Evolutionary conservation across 2,113 vertebrate species (phyloP), one percentile per base, ranked within the genome.

Genomic region (Ranitomeya imitator): DNA sequence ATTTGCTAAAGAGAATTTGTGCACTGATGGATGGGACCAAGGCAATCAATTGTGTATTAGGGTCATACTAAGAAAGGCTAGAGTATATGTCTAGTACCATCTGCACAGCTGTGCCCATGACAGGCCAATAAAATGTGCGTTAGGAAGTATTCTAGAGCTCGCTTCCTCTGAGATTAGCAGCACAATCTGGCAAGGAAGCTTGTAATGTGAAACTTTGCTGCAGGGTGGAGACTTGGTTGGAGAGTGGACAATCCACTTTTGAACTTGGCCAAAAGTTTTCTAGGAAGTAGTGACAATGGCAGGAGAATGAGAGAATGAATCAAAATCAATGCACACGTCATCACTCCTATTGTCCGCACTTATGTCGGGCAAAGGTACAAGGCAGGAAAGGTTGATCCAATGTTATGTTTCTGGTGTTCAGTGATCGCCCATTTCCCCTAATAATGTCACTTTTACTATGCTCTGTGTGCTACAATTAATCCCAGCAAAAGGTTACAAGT

Each of bases 141-240:
- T 8, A 63, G 76, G 85, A 86, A 86, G 65, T 51, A 13, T 86
- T 4, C n/a, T 79, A 8, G 4, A 54, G 45, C 37, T 2, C 26
- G 59, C 60, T 86, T 63, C 85, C 85, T 86, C 73, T 31, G 45
- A 51, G 61, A 79, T 79, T 52, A 79, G 45, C 37, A 65, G 37
- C 45, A 54, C 76, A 86, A 23, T 86, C 61, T 69, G 85, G 61
- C 73, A 79, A 86, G 76, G 76, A 86, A 86, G 76, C 74, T 55
- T 31, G n/a, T 45, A 67, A 54, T 54, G 61, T n/a, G 45, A 13
- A 69, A 63, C 21, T 19, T 26, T 37, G 23, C 26, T 61, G 45
- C 79, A 23, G 60, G 60, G 60, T 67, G 57, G 31, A 23, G 18
- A 63, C 79, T 18, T 26, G 18, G 59, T 19, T 19, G 9, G 16